Percentiles rank a stretch among this genome's conserved stretches.
These are phyloP conservation scores for Nylanderia fulva DNA, from an alignment of 1,140 invertebrate genomes.

Conservation along the genomic window DNA sequence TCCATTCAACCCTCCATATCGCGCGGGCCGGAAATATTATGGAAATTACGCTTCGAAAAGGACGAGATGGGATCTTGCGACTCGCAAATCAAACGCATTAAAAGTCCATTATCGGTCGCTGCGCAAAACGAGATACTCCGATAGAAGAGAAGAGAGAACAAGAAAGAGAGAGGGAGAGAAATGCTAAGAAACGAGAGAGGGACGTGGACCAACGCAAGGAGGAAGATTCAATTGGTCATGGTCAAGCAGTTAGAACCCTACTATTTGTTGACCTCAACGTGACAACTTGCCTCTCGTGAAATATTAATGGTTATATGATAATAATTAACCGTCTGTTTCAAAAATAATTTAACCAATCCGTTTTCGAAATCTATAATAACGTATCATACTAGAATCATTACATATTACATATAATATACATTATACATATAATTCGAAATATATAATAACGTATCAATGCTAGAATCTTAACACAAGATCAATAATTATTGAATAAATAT, in stretches of 20 bases:
- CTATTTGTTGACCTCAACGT: slow-evolving; percentile 67
- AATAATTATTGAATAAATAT: not conserved
- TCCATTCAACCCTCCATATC: not conserved
- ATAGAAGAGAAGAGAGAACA: not conserved
- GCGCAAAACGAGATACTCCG: slow-evolving; percentile 40
- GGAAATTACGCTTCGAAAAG: slow-evolving; percentile 66
- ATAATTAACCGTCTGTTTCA: not conserved
- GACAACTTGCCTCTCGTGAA: slow-evolving; percentile 18
- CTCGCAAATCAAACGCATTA: slow-evolving; percentile 75
- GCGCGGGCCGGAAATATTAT: slow-evolving; percentile 67
- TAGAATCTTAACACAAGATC: slow-evolving; percentile 2
- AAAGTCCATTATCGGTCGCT: slow-evolving; percentile 74
- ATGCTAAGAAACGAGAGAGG: slow-evolving; percentile 12
- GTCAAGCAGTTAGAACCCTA: slow-evolving; percentile 61
- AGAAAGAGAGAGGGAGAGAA: not conserved
- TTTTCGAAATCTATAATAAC: not conserved
- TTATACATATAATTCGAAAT: too few species aligned
- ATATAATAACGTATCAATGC: not conserved
- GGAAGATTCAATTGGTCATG: slow-evolving; percentile 56
- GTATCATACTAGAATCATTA: too few species aligned
- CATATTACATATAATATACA: too few species aligned
- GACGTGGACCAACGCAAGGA: not conserved
- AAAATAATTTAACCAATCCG: too few species aligned
- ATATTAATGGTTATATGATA: slow-evolving; percentile 15
- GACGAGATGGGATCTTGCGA: slow-evolving; percentile 50